Evolutionary conservation across 2,888 invertebrate species (phyloP).

Genomic region (Apodemia zela): DNA sequence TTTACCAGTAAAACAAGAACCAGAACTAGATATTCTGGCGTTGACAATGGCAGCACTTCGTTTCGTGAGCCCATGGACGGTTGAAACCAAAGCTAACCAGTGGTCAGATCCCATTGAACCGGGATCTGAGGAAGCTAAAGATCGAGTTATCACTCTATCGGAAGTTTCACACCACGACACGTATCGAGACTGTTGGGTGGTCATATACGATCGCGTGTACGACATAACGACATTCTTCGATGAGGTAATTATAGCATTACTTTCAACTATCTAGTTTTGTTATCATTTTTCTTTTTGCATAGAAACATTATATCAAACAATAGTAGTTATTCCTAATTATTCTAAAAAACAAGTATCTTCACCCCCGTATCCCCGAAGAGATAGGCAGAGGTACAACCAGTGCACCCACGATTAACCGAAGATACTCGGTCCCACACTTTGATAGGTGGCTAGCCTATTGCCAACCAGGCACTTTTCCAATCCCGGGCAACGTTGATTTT

Average conservation of each 20-base stretch:
- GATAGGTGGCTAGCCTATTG: too few species aligned
- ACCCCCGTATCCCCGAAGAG: too few species aligned
- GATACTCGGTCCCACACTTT: too few species aligned
- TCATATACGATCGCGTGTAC: conserved; percentile 93
- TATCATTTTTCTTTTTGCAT: not conserved
- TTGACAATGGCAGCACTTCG: conserved; percentile 73
- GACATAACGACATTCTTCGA: conserved; percentile 88
- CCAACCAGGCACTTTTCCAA: too few species aligned
- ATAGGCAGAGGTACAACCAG: too few species aligned
- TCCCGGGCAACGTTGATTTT: too few species aligned
- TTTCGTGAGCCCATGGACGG: conserved; percentile 65
- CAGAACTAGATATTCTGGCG: conserved; percentile 63
- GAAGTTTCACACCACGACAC: conserved; percentile 89
- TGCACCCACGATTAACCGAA: too few species aligned
- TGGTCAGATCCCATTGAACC: conserved; percentile 51
- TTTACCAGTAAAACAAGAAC: conserved; percentile 52
- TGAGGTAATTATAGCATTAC: conserved; percentile 69
- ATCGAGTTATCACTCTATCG: conserved; percentile 82
- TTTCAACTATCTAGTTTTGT: conserved; percentile 1
- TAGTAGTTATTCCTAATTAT: too few species aligned
- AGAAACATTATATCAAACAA: not conserved
- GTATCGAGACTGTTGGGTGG: conserved; percentile 89
- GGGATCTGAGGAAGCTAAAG: conserved; percentile 57
- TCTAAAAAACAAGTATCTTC: too few species aligned
- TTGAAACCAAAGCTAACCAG: conserved; percentile 43